A percentile compares a stretch with the other conserved stretches of the same genome.
phyloP scores from a whole-genome alignment of 2,113 vertebrate species.

The Apistogramma diplotaenia region DNA sequence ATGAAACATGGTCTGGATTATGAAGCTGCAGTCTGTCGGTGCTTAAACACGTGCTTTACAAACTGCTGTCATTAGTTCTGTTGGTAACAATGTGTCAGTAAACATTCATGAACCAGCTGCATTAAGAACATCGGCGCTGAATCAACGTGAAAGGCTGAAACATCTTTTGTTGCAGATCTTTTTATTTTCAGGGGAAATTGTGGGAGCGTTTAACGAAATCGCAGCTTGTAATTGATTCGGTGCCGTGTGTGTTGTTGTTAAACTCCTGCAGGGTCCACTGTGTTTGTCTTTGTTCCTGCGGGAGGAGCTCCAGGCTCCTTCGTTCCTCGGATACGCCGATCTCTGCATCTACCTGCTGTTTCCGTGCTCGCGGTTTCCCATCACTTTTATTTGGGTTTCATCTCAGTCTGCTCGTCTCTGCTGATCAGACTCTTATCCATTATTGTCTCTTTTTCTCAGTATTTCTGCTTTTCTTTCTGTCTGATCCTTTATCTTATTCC shows the following conservation, averaged over 20 bases:
- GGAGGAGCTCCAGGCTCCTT: background rate
- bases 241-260: background rate
- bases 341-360: background rate
- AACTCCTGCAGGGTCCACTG: background rate
- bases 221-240: background rate
- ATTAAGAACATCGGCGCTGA: background rate
- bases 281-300: background rate
- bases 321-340: background rate
- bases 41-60: background rate
- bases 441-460: background rate
- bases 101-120: no score
- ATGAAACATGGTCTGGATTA: background rate
- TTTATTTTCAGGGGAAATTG: background rate
- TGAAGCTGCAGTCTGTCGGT: background rate
- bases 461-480: background rate
- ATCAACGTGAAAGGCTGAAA: background rate
- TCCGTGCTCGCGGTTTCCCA: background rate
- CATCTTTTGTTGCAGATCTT: background rate
- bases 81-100: no score
- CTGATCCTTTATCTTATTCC: background rate
- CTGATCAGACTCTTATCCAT: background rate
- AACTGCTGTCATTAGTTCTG: background rate
- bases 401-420: background rate
- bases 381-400: background rate
- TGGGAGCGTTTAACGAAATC: background rate